These are phyloP conservation scores for Ectropis grisescens DNA, from an alignment of 1,140 invertebrate species.

Conservation along the genomic window DNA sequence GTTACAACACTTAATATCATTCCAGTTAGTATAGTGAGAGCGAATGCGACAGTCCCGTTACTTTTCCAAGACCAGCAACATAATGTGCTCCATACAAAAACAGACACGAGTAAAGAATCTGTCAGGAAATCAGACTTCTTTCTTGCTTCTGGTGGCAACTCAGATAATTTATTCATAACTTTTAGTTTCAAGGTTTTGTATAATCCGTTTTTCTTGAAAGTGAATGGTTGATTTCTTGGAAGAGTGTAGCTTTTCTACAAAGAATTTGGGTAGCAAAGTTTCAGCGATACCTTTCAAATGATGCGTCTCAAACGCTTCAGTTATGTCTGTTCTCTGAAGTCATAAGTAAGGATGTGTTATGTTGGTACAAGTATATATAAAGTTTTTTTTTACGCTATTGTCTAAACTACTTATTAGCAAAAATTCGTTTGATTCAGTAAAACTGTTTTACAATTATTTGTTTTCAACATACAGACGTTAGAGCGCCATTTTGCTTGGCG, in stretches of 20 bases:
- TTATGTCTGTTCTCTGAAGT: constrained; percentile 79
- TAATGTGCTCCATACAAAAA: constrained; percentile 67
- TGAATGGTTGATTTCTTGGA: constrained; percentile 75
- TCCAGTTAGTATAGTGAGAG: constrained; percentile 40
- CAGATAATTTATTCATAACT: constrained; percentile 66
- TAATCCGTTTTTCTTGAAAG: constrained; percentile 79
- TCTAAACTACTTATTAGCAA: no score
- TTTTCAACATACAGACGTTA: no score
- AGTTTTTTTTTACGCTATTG: no score
- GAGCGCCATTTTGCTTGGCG: no score
- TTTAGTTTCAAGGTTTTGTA: constrained; percentile 76
- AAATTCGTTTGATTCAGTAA: no score
- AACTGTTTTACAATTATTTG: no score
- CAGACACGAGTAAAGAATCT: constrained; percentile 66
- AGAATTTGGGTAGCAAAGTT: constrained; percentile 74
- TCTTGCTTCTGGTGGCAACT: constrained; percentile 32
- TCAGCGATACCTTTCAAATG: constrained; percentile 73
- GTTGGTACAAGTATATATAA: no score
- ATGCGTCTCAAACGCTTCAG: constrained; percentile 80
- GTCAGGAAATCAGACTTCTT: constrained; percentile 65
- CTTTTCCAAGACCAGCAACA: constrained; percentile 63
- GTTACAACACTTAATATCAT: constrained; percentile 71
- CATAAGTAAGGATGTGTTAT: no score
- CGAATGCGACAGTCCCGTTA: constrained; percentile 27
- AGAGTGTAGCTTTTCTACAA: constrained; percentile 67